Base-by-base conservation (phyloP, 2,888 invertebrate genomes). In the Chaetoderma sp. region DNA sequence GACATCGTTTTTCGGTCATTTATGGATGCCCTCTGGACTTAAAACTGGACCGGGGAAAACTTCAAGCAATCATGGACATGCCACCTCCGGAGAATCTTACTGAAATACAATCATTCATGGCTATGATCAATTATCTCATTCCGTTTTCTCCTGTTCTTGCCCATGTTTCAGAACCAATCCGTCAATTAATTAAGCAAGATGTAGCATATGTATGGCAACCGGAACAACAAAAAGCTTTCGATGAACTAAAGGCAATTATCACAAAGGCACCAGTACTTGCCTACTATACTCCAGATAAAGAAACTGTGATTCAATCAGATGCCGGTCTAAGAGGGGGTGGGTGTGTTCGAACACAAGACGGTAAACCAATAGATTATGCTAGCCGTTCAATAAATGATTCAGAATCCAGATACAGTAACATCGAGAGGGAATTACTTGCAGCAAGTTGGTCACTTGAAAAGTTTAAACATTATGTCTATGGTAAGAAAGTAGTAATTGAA, bases 371-470 rank as follows among this genome's bases (percentile, higher is more conserved):
- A 5, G 65, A 64, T 10, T 64, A 54, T 39, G 66, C 61, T 3
- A 63, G 61, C 27, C 58, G 67, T 50, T 30, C 44, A 13, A 45
- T 71, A 21, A 52, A 60, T 5, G 63, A 68, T 42, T 42, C 44
- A 13, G 67, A 45, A 32, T n/a, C 39, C 10, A 47, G 63, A 18
- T 65, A 65, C 47, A 67, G 62, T 8, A 57, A 65, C 30, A 73
- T 68, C 2, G 67, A 72, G 44, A 56, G 65, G 25, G 68, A 73
- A 50, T 54, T 63, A 6, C 42, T 73, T 13, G 71, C 66, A 30
- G 55, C 60, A 13, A 70, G 72, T 0, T 70, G 65, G 30, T 70
- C 60, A 2, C 50, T 59, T n/a, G 44, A 63, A 49, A 36, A 50
- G 23, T 70, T 68, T 28, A 63, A 66, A 30, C 65, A 59, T 4